Evolutionary conservation across 2,888 invertebrate genomes (phyloP).

Genomic region (Nemotelus nigrinus): DNA sequence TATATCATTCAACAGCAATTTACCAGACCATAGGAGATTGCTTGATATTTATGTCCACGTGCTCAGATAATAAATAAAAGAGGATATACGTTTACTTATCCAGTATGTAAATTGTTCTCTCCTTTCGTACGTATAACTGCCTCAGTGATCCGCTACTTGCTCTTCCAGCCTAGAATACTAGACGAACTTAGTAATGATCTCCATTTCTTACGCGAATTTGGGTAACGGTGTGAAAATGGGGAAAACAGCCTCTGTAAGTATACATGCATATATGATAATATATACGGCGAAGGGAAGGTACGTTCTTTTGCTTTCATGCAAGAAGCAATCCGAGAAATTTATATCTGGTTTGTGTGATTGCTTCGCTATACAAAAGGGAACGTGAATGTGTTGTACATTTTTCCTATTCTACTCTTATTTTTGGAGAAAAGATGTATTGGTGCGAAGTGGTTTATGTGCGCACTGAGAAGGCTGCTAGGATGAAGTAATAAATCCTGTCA

Average conservation of each 20-base stretch:
- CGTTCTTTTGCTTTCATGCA: background rate
- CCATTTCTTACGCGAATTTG: slow-evolving; percentile 33
- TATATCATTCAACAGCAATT: slow-evolving; percentile 12
- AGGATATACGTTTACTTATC: slow-evolving; percentile 46
- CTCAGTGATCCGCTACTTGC: background rate
- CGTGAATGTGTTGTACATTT: slow-evolving; percentile 48
- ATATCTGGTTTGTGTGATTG: slow-evolving; percentile 55
- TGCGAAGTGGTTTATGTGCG: slow-evolving; percentile 55
- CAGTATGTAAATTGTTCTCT: slow-evolving; percentile 50
- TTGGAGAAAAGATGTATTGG: slow-evolving; percentile 48
- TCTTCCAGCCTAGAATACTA: background rate
- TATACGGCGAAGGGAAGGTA: background rate
- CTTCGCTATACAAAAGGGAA: slow-evolving; percentile 50
- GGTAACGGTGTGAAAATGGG: slow-evolving; percentile 1
- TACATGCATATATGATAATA: background rate
- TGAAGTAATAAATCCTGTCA: slow-evolving; percentile 68
- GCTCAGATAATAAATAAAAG: slow-evolving; percentile 49
- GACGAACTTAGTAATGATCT: slow-evolving; percentile 1
- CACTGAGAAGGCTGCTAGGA: slow-evolving; percentile 63
- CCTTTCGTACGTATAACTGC: background rate
- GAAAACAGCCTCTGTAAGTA: slow-evolving; percentile 8
- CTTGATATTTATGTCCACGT: slow-evolving; percentile 51
- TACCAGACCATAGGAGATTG: slow-evolving; percentile 41
- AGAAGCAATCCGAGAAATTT: slow-evolving; percentile 51
- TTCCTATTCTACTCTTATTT: slow-evolving; percentile 49